These are phyloP conservation scores for Conus canariensis DNA, from an alignment of 2,888 invertebrate species.

Conservation along the genomic window DNA sequence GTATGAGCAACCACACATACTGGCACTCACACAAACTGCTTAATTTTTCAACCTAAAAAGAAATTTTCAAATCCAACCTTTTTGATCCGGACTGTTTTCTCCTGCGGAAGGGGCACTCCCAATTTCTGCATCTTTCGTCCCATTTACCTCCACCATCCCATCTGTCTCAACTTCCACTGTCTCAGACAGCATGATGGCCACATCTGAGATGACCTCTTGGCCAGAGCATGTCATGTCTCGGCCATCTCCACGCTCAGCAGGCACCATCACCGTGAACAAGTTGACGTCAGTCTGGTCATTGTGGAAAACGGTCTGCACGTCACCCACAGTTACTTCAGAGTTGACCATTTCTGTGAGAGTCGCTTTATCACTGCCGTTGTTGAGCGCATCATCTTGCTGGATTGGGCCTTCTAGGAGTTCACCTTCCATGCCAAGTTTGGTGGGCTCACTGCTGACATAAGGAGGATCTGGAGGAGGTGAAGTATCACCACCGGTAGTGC, in stretches of 20 bases:
- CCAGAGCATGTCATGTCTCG: background rate
- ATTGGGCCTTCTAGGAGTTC: background rate
- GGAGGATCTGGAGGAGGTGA: background rate
- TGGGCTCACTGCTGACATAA: background rate
- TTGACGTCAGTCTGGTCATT: background rate
- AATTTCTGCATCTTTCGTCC: background rate
- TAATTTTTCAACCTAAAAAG: too few species aligned
- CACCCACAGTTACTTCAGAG: background rate
- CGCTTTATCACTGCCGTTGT: too few species aligned
- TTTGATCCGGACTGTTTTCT: background rate
- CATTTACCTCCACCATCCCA: constrained; percentile 7
- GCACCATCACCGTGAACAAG: background rate
- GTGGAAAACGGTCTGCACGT: background rate
- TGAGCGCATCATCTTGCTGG: background rate
- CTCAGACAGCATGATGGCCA: constrained; percentile 37
- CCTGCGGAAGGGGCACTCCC: too few species aligned
- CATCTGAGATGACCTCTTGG: constrained; percentile 35
- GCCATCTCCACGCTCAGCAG: background rate
- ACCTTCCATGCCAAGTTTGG: background rate
- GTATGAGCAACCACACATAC: too few species aligned
- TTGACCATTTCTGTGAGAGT: background rate
- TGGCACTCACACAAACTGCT: too few species aligned
- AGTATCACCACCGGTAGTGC: too few species aligned
- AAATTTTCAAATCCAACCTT: background rate
- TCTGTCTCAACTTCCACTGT: constrained; percentile 37